A percentile compares a stretch with the other conserved stretches of the same genome.
These are phyloP conservation scores for Boulengeromyrus knoepffleri DNA, from an alignment of 2,113 vertebrate species.

Conservation along the genomic window DNA sequence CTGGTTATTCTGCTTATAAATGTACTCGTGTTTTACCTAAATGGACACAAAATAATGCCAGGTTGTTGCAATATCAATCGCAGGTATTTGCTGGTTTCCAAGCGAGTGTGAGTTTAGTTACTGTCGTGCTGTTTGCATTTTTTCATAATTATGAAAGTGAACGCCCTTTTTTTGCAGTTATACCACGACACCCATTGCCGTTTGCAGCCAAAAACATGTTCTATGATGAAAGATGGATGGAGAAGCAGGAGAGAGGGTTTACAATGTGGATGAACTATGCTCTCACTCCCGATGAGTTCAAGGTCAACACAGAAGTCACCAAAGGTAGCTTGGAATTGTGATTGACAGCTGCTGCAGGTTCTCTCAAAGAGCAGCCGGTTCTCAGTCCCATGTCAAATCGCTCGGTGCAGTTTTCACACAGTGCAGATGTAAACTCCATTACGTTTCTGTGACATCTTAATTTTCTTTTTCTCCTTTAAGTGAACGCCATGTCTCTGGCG, in stretches of 20 bases:
- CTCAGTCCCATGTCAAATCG: neutral
- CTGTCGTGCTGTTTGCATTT: neutral
- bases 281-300: constrained; percentile 89
- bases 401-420: neutral
- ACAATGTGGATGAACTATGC: constrained; percentile 95
- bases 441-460: neutral
- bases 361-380: neutral
- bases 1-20: neutral
- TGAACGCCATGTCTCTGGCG: constrained; percentile 70
- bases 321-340: constrained; percentile 61
- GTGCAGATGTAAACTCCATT: neutral
- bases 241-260: constrained; percentile 88
- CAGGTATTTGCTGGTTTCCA: neutral
- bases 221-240: constrained; percentile 92
- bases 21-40: neutral
- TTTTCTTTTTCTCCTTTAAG: constrained; percentile 43
- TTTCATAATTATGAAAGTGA: constrained; percentile 56
- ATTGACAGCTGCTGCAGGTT: neutral
- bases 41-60: neutral
- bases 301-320: constrained; percentile 68
- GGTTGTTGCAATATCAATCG: neutral
- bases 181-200: constrained; percentile 88
- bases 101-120: neutral
- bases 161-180: constrained; percentile 48
- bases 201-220: constrained; percentile 96